Evolutionary conservation across 2,888 invertebrate species (phyloP).

Genomic region (Pyrochroa serraticornis): DNA sequence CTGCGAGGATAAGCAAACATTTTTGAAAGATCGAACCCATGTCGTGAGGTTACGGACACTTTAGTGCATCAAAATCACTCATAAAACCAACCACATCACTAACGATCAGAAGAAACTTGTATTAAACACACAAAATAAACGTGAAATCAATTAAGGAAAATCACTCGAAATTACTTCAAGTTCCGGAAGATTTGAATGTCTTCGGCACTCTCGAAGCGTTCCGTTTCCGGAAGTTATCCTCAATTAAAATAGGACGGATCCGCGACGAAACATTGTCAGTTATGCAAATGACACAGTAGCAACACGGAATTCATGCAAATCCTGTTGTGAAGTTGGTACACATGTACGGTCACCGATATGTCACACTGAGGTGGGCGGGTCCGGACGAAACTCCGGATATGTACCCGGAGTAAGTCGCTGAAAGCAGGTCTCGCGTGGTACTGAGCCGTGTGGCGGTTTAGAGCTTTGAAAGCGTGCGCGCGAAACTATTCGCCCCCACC

Average conservation of each 20-base stretch:
- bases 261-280: constrained; percentile 39
- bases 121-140: constrained; percentile 15
- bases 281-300: constrained; percentile 40
- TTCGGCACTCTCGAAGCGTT: constrained; percentile 30
- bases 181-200: constrained; percentile 38
- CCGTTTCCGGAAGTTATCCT: constrained; percentile 18
- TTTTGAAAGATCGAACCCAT: constrained; percentile 20
- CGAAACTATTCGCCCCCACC: constrained; percentile 42
- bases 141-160: constrained; percentile 33
- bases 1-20: constrained; percentile 11
- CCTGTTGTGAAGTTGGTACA: constrained; percentile 39
- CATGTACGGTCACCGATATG: constrained; percentile 42
- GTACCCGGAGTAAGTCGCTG: constrained; percentile 32
- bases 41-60: constrained; percentile 9
- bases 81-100: constrained; percentile 4
- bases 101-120: constrained; percentile 5
- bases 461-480: constrained; percentile 49
- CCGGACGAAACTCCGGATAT: constrained; percentile 39
- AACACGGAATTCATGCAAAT: constrained; percentile 39
- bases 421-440: constrained; percentile 49
- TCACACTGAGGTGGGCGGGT: constrained; percentile 46
- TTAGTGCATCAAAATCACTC: constrained; percentile 11
- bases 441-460: constrained; percentile 45
- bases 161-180: constrained; percentile 27
- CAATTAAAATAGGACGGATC: constrained; percentile 29